Percentiles rank a stretch among this genome's conserved stretches.
phyloP scores from a whole-genome alignment of 1,140 invertebrate genomes.

The Hycleus phaleratus region DNA sequence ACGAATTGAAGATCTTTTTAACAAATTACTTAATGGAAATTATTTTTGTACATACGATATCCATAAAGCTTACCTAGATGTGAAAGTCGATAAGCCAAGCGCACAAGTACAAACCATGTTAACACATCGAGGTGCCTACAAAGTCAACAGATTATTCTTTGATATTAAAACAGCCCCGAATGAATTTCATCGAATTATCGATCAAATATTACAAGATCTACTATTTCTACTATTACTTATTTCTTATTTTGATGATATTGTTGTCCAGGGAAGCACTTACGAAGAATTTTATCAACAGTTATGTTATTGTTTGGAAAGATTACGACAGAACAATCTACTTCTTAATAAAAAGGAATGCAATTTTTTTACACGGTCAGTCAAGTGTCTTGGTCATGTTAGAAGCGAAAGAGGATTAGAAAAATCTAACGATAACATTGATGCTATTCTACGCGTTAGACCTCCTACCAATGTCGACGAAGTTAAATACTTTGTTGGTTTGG shows the following conservation, averaged over 20 bases:
- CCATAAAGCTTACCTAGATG: slow-evolving; percentile 26
- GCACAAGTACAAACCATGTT: background rate
- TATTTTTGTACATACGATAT: slow-evolving; percentile 23
- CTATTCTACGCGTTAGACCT: slow-evolving; percentile 31
- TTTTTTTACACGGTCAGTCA: slow-evolving; percentile 17
- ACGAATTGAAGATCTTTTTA: slow-evolving; percentile 23
- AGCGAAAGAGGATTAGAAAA: slow-evolving; percentile 29
- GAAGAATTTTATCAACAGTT: slow-evolving; percentile 22
- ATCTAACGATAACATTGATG: slow-evolving; percentile 21
- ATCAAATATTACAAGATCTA: slow-evolving; percentile 28
- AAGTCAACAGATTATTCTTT: slow-evolving; percentile 21
- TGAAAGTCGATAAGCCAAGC: slow-evolving; percentile 17
- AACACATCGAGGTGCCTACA: slow-evolving; percentile 25
- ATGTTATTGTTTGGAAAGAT: slow-evolving; percentile 18
- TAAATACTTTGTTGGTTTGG: slow-evolving; percentile 34
- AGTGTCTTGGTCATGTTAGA: slow-evolving; percentile 24
- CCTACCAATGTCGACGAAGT: slow-evolving; percentile 36
- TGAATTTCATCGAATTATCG: slow-evolving; percentile 41
- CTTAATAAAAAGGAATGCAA: slow-evolving; percentile 23
- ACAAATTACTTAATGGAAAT: slow-evolving; percentile 15
- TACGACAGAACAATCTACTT: slow-evolving; percentile 21
- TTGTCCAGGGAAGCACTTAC: slow-evolving; percentile 23
- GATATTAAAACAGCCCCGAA: slow-evolving; percentile 9
- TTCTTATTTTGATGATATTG: slow-evolving; percentile 31
- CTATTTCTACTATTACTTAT: slow-evolving; percentile 5